Evolutionary conservation across 2,797 vertebrate genomes (phyloP), one percentile per base, ranked within the genome.

Genomic region (Scleropages formosus): DNA sequence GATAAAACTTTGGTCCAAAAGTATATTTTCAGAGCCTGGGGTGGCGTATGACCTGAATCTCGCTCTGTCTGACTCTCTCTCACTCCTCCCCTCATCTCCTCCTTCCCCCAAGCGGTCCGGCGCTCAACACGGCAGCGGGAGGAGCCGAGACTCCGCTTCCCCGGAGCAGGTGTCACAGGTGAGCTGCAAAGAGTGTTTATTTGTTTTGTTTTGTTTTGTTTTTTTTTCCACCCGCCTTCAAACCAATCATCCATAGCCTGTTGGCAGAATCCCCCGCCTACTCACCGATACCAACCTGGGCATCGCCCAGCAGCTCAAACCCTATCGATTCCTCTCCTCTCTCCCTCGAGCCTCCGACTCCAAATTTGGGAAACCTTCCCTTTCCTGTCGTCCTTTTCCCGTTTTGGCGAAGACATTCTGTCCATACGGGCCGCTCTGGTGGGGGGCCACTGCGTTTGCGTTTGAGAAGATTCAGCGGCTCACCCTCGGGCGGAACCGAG

Each of bases 151-250:
- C 26, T 95, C 86, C 94, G 87, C n/a, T 98, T 98, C 83, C 88
- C 98, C 81, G 93, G 94, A 80, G 96, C 93, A 95, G 89, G 95
- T 98, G 68, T 98, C 96, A 75, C 96, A 98, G 95, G 97, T 98
- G 91, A 90, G 89, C 24, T 18, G 31, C 15, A 65, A 26, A 24
- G 39, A 63, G 9, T 61, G 22, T 62, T 26, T n/a, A 0, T n/a
- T 27, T 65, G 64, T n/a, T 68, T 53, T 61, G 39, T 63, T 44
- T 16, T 61, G 64, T 46, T 51, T n/a, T 68, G 53, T 61, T 39
- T 63, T 44, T 16, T 61, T 64, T 46, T 51, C 61, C 27, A 22
- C 46, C 60, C 60, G 22, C 24, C 62, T 27, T 26, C 18, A 4
- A 18, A 49, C 47, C 46, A 63, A 22, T 65, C 62, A 49, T 18